A percentile compares a stretch with the other conserved stretches of the same genome.
Conservation (phyloP, 2,113 vertebrate species). For the Petromus typicus region DNA sequence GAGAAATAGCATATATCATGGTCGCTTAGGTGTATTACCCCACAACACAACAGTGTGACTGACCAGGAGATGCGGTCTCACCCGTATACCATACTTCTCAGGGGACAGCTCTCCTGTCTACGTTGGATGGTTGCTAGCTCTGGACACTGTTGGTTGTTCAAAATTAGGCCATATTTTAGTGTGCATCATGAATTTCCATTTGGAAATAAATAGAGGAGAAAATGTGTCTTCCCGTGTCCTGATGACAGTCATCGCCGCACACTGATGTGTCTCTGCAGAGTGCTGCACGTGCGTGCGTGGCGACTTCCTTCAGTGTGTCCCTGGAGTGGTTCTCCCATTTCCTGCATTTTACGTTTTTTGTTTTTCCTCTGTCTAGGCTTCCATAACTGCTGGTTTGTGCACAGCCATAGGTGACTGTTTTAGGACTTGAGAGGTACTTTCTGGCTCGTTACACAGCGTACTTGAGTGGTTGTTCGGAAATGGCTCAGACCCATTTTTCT, state of each 20-base stretch:
- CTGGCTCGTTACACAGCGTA: not conserved
- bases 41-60: not conserved
- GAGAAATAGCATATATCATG: no score
- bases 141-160: not conserved
- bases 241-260: accelerated
- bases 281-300: accelerated
- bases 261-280: no score
- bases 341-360: not conserved
- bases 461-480: not conserved
- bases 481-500: not conserved
- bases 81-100: not conserved
- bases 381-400: not conserved
- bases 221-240: not conserved
- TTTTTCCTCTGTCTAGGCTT: not conserved
- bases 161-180: not conserved
- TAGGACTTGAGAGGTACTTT: not conserved
- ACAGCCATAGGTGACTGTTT: not conserved
- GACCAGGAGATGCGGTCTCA: not conserved
- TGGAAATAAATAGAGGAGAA: constrained; percentile 1
- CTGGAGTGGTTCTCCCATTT: not conserved
- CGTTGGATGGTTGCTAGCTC: not conserved
- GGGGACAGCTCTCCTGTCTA: not conserved
- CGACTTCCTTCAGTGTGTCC: not conserved
- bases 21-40: not conserved
- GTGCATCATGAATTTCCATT: not conserved